Percentiles rank a stretch among this genome's conserved stretches.
Conservation (phyloP, 1,140 invertebrate species). For the Aphaenogaster floridana region DNA sequence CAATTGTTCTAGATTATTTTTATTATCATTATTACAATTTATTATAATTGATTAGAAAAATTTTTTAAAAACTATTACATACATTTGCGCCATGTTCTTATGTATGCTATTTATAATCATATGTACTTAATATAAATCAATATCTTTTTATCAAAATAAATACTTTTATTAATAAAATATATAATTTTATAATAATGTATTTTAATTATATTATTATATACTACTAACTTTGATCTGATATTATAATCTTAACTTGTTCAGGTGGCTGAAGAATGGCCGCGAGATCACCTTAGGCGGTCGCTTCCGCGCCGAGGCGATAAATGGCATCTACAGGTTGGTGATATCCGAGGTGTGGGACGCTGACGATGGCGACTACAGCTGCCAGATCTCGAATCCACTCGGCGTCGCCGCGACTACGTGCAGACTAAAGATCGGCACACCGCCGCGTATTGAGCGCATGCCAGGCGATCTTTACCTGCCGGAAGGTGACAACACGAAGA, state of each 20-base stretch:
- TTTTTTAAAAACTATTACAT: no score
- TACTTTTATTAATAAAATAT: background rate
- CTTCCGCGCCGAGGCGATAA: conserved; percentile 92
- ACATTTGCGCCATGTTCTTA: no score
- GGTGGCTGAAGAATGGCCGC: conserved; percentile 97
- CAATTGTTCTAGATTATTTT: background rate
- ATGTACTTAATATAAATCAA: no score
- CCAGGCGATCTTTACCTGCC: conserved; percentile 96
- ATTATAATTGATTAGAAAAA: background rate
- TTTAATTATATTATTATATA: conserved; percentile 2
- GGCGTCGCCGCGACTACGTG: conserved; percentile 95
- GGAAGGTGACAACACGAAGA: conserved; percentile 97
- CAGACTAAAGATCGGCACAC: conserved; percentile 95
- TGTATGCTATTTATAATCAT: no score
- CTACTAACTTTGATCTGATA: background rate
- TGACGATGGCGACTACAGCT: conserved; percentile 98
- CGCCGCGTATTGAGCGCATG: conserved; percentile 97
- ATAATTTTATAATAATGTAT: background rate
- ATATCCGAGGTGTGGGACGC: conserved; percentile 96
- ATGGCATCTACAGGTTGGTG: conserved; percentile 94
- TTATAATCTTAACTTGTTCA: conserved; percentile 45
- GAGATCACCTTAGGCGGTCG: conserved; percentile 92
- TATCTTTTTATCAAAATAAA: no score
- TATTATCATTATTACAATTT: background rate
- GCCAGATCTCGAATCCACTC: conserved; percentile 97